A percentile compares a stretch with the other conserved stretches of the same genome.
Conservation (phyloP, 2,888 invertebrate genomes). For the Temnothorax unifasciatus region DNA sequence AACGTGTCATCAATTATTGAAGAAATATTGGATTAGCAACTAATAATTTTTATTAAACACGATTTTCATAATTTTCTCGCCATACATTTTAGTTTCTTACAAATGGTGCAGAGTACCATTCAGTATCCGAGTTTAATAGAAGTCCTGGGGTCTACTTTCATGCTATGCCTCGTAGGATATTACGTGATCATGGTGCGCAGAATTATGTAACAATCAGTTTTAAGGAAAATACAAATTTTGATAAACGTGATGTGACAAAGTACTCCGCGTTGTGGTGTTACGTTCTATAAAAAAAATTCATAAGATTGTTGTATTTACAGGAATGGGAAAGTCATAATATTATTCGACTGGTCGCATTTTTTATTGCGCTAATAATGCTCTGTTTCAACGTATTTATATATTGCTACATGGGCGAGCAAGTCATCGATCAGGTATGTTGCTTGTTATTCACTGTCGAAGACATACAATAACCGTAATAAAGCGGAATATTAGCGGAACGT, state of each 20-base stretch:
- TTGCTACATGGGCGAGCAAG: constrained; percentile 33
- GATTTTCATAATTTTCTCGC: neutral
- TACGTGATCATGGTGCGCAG: neutral
- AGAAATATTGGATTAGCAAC: neutral
- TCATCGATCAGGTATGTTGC: constrained; percentile 8
- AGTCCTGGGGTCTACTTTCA: neutral
- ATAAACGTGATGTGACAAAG: no score
- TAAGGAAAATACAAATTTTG: neutral
- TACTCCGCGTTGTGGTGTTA: neutral
- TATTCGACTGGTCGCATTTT: neutral
- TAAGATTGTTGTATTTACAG: neutral
- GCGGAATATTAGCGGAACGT: neutral
- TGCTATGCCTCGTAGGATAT: constrained; percentile 20
- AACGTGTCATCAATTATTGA: neutral
- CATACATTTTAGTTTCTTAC: constrained; percentile 24
- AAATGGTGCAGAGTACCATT: constrained; percentile 1
- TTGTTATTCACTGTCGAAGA: neutral
- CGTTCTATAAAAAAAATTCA: neutral
- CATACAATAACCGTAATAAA: neutral
- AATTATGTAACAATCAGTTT: neutral
- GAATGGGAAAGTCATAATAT: constrained; percentile 22
- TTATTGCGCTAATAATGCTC: neutral
- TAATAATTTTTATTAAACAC: neutral
- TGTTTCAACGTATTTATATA: constrained; percentile 17
- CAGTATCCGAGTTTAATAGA: constrained; percentile 27